These are phyloP conservation scores for Lochmaea capreae DNA, from an alignment of 2,888 invertebrate genomes.

Conservation along the genomic window DNA sequence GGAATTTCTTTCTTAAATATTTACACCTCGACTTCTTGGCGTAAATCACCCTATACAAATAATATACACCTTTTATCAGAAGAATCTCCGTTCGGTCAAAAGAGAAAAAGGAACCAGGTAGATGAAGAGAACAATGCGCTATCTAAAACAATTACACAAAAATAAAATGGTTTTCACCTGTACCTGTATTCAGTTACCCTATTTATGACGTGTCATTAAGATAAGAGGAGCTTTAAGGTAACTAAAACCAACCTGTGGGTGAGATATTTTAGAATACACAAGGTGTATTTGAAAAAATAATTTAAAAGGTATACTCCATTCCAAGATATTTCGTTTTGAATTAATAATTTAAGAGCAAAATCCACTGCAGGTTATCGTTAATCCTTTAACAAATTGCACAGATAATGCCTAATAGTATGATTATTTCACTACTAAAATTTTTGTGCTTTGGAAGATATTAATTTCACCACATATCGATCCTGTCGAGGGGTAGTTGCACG, in stretches of 20 bases:
- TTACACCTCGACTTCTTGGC: not conserved
- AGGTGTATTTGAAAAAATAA: conserved; percentile 17
- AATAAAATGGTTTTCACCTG: conserved; percentile 35
- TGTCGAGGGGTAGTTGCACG: too few species aligned
- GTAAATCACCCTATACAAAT: conserved; percentile 29
- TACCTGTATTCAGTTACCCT: conserved; percentile 25
- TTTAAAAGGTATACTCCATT: not conserved
- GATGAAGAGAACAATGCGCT: conserved; percentile 25
- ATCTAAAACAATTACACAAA: conserved; percentile 34
- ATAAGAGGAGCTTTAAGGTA: conserved; percentile 18
- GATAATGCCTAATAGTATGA: too few species aligned
- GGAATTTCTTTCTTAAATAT: conserved; percentile 1
- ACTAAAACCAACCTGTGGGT: not conserved
- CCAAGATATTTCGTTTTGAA: too few species aligned
- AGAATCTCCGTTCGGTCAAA: conserved; percentile 21
- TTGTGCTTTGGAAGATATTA: too few species aligned
- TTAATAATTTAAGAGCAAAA: too few species aligned
- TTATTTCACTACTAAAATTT: too few species aligned
- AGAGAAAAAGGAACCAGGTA: conserved; percentile 29
- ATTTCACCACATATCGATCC: too few species aligned
- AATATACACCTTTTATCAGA: conserved; percentile 24
- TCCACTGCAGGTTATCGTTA: too few species aligned
- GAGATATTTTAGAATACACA: conserved; percentile 15
- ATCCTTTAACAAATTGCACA: too few species aligned
- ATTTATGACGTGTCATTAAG: conserved; percentile 31